Conservation (phyloP, 1,140 invertebrate genomes). For the Coelopa frigida region DNA sequence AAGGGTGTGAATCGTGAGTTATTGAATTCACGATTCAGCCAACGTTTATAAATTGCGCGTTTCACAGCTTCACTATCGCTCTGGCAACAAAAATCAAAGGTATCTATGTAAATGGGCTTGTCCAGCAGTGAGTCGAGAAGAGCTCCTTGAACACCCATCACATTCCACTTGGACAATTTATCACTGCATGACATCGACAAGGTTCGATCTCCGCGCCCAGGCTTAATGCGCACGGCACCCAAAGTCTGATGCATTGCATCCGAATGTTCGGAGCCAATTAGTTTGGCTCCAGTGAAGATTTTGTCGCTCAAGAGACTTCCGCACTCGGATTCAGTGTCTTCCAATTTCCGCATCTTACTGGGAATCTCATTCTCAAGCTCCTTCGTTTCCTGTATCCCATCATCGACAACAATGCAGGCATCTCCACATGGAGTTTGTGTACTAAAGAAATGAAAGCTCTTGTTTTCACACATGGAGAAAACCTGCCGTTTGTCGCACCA, state of each 20-base stretch:
- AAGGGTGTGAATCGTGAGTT: too few species aligned
- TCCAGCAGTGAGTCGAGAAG: slow-evolving; percentile 63
- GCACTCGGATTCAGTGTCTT: neutral
- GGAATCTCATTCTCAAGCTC: neutral
- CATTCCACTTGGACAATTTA: slow-evolving; percentile 83
- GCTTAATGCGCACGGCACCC: slow-evolving; percentile 79
- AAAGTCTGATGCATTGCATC: slow-evolving; percentile 49
- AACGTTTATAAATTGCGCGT: slow-evolving; percentile 56
- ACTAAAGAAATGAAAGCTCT: slow-evolving; percentile 78
- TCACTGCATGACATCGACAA: slow-evolving; percentile 88
- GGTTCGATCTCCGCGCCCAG: slow-evolving; percentile 84
- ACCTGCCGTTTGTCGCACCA: slow-evolving; percentile 26
- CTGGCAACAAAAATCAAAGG: slow-evolving; percentile 63
- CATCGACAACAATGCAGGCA: slow-evolving; percentile 48
- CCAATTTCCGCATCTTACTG: neutral
- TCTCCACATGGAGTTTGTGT: slow-evolving; percentile 90
- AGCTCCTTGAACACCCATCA: slow-evolving; percentile 75
- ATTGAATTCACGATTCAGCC: slow-evolving; percentile 30
- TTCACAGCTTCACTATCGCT: slow-evolving; percentile 57
- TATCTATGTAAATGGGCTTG: slow-evolving; percentile 61
- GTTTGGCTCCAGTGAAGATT: slow-evolving; percentile 79
- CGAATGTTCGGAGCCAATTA: slow-evolving; percentile 48
- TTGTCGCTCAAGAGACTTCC: neutral
- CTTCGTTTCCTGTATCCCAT: neutral
- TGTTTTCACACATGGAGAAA: slow-evolving; percentile 51